Evolutionary conservation across 2,113 vertebrate species (phyloP), one percentile per base, ranked within the genome.

Genomic region (Tachuris rubrigastra): DNA sequence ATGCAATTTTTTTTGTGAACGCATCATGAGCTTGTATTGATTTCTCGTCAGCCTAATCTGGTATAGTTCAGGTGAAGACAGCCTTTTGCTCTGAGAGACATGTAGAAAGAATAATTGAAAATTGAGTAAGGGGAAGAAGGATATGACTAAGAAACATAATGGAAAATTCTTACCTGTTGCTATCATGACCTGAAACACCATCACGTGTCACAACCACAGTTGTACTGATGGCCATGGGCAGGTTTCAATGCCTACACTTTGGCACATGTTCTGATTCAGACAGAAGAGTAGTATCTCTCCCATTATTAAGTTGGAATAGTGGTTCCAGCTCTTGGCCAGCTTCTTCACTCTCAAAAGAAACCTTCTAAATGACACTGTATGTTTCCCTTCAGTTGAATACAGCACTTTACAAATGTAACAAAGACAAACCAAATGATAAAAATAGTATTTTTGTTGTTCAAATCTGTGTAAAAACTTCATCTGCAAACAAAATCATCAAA

Each of bases 211-310:
- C 27, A 44, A 21, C 12, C 37, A 28, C 22, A 20, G 2, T 59
- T 1, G 0, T 60, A 14, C 44, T 15, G 3, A 12, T 75, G 47
- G 28, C 58, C 5, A 1, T 27, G 33, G 49, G 27, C 62, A 90
- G 41, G 41, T 88, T 56, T 41, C 15, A 66, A 49, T 62, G n/a
- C 27, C 65, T 31, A 8, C 33, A 31, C 9, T 22, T 14, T 52
- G 60, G 39, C 30, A 37, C 8, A 6, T 12, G 17, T 33, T 58
- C 23, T 59, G 60, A 75, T 62, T 91, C 37, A 75, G 49, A 35
- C 8, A 46, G 59, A 42, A 83, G 25, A 81, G 12, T 55, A 71
- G 15, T 47, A 30, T 69, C 28, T 80, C 25, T 67, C 56, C 55
- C 2, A 3, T 72, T 91, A 53, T 89, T 2, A 58, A 30, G 27